Evolutionary conservation across 2,888 invertebrate species (phyloP).

Genomic region (Perizoma affinitatum): DNA sequence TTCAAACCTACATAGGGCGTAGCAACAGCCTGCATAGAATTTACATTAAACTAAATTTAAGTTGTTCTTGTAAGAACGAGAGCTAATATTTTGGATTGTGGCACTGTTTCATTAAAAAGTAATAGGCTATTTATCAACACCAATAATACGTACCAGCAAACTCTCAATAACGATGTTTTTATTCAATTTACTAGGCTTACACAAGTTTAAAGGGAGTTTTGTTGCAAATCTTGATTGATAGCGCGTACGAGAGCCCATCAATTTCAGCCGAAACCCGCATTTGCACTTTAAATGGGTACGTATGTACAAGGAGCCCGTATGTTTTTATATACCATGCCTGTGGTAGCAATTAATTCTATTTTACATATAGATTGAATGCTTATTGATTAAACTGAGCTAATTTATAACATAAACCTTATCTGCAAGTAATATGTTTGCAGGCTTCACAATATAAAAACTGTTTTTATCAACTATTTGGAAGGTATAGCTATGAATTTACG

Average conservation of each 20-base stretch:
- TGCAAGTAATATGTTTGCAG: neutral
- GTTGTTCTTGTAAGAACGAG: no score
- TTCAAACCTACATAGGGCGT: no score
- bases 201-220: conserved; percentile 61
- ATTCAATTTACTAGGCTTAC: conserved; percentile 70
- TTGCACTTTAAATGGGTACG: conserved; percentile 61
- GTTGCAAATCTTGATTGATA: conserved; percentile 78
- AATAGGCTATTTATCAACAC: conserved; percentile 14
- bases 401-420: neutral
- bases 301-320: conserved; percentile 35
- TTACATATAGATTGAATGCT: no score
- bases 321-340: conserved; percentile 34
- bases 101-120: conserved; percentile 5
- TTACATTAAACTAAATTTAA: no score
- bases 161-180: conserved; percentile 57
- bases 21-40: no score
- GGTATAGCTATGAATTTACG: neutral
- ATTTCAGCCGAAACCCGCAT: conserved; percentile 64
- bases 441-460: neutral
- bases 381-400: no score
- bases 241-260: conserved; percentile 67
- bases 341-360: neutral
- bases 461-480: neutral
- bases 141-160: conserved; percentile 28
- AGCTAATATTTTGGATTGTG: neutral